These are phyloP conservation scores for Caracal caracal DNA, from an alignment of 2,113 vertebrate genomes.

Conservation along the genomic window DNA sequence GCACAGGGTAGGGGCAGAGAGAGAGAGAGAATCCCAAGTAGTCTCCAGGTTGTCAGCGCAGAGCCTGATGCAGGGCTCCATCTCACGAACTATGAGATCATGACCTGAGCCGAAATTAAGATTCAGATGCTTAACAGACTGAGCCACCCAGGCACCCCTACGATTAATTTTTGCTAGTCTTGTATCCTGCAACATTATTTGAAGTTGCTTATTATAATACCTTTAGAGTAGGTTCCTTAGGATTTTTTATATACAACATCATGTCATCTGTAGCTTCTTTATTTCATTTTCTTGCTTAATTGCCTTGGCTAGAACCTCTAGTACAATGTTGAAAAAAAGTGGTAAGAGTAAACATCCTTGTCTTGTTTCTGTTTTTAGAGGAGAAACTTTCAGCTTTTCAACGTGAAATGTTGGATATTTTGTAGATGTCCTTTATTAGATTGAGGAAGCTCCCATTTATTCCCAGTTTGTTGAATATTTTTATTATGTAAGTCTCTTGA, in stretches of 20 bases:
- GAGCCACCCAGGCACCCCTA: background rate
- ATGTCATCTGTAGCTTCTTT: background rate
- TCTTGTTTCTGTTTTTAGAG: background rate
- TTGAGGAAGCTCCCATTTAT: background rate
- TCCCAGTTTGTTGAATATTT: background rate
- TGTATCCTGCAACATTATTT: background rate
- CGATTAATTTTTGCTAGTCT: background rate
- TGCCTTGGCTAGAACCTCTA: background rate
- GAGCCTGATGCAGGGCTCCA: too few species aligned
- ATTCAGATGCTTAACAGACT: too few species aligned
- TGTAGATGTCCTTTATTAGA: background rate
- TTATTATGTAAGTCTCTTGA: background rate
- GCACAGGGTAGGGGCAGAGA: too few species aligned
- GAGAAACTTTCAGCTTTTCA: background rate
- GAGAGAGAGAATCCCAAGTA: too few species aligned
- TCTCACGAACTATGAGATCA: too few species aligned
- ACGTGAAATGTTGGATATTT: background rate
- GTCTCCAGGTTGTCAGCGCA: too few species aligned
- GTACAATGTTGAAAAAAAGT: background rate
- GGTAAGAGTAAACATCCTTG: background rate
- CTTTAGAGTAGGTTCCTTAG: background rate
- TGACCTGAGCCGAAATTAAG: too few species aligned
- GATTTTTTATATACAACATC: background rate
- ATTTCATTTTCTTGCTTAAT: background rate
- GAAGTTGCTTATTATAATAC: slow-evolving; percentile 2